Evolutionary conservation across 2,888 invertebrate species (phyloP), one percentile per base, ranked within the genome.

Genomic region (Oscheius onirici): DNA sequence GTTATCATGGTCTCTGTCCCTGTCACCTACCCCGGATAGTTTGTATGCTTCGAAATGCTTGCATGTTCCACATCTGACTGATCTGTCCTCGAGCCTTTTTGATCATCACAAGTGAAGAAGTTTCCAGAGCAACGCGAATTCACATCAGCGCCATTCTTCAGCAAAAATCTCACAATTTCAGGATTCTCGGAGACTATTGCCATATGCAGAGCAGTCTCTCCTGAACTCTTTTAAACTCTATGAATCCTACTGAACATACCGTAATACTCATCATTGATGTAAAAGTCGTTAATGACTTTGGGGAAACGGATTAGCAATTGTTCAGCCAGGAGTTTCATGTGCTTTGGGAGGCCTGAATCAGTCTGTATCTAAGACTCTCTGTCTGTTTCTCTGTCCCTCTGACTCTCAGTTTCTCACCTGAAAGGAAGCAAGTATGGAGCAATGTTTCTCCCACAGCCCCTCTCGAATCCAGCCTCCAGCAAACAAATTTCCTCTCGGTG

Each of bases 141-240:
- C 8, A 79, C 81, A 72, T 81, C 79, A 0, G 94, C 95, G 0
- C 94, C 94, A 22, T 93, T 92, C 88, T 95, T 95, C 58, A 99
- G 89, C 1, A 97, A 90, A 88, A 93, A 96, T 89, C 96, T 95
- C 3, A 97, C 97, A 95, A 97, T 95, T 0, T 95, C 93, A 0
- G 96, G 95, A 88, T 99, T 97, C 88, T 99, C 97, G 88, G 97
- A 97, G 0, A 96, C 97, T 80, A 97, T 96, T 6, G 96, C 96
- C 89, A 97, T 95, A 87, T 99, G 97, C 1, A 99, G 91, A 0
- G 82, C 80, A 1, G 86, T 83, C 54, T 85, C 83, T 17, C 84
- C 82, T 82, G 26, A 57, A 71, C 22, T 13, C 15, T 54, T 52
- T 22, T 60, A 54, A 34, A 43, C 15, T n/a, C 2, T 24, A 15